Evolutionary conservation across 2,113 vertebrate species (phyloP), one percentile per base, ranked within the genome.

Genomic region (Saiga tatarica): DNA sequence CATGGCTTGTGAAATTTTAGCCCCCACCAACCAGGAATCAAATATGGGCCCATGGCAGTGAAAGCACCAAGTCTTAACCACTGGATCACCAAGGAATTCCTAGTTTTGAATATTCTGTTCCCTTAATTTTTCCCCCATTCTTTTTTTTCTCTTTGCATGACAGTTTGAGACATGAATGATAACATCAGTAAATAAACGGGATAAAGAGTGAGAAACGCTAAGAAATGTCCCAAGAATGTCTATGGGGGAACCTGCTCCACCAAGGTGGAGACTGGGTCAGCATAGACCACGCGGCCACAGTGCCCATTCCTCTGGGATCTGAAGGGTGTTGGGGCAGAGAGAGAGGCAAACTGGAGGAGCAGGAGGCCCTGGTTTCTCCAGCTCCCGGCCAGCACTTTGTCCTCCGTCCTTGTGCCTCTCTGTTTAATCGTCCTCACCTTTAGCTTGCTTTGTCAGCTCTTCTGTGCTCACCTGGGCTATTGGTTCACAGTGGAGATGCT

Each of bases 231-330:
- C n/a, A 23, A 7, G 16, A 67, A 85, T 19, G 25, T 39, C n/a
- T n/a, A 1, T 0, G 5, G 21, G 21, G 67, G 59, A 36, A 4
- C 7, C 52, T 7, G 47, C 6, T 3, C 45, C 53, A 30, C 19
- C 2, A 26, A 39, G 78, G 30, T 2, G 25, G 42, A 50, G 11
- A 6, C 21, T 21, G 50, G 9, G 55, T 23, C 47, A 52, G 62
- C 26, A 28, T 1, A 71, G 50, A 7, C 25, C 19, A 4, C 5
- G 9, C 42, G 4, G 36, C 7, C 7, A 21, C 15, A 17, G 25
- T 2, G 13, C 9, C 12, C 23, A 64, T 2, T 52, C 26, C 50
- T 25, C 23, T 1, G 17, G 52, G 33, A 3, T 39, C 62, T 25
- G 53, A 5, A 50, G 55, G 11, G 7, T 15, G 1, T 17, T 42